These are phyloP conservation scores for Hydrotaea cyrtoneurina DNA, from an alignment of 2,888 invertebrate species.

Conservation along the genomic window DNA sequence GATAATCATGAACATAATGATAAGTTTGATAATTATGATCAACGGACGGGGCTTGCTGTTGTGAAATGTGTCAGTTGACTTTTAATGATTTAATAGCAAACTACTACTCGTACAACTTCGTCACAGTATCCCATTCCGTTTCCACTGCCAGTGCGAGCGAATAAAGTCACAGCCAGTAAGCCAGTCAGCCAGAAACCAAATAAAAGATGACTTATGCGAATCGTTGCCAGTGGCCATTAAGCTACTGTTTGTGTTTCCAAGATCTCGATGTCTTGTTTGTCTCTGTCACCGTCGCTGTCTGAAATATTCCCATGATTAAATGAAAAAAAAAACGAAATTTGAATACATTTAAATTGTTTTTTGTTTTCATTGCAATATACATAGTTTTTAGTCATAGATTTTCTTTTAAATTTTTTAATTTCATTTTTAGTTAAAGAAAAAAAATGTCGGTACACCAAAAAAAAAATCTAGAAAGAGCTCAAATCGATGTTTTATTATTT, in stretches of 20 bases:
- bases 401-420: too few species aligned
- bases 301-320: conserved; percentile 37
- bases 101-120: background rate
- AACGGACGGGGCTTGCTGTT: background rate
- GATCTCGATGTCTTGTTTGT: background rate
- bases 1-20: too few species aligned
- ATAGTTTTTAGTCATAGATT: too few species aligned
- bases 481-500: too few species aligned
- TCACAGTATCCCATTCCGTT: background rate
- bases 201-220: background rate
- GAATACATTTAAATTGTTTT: background rate
- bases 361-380: background rate
- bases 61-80: conserved; percentile 3
- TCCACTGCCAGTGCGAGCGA: background rate
- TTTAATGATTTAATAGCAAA: conserved; percentile 3
- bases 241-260: background rate
- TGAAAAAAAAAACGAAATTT: background rate
- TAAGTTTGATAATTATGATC: background rate
- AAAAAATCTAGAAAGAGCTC: too few species aligned
- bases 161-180: background rate
- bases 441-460: too few species aligned
- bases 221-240: background rate
- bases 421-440: too few species aligned
- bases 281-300: background rate
- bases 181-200: background rate